phyloP scores from a whole-genome alignment of 2,797 vertebrate species.

The Phataginus tetradactyla region DNA sequence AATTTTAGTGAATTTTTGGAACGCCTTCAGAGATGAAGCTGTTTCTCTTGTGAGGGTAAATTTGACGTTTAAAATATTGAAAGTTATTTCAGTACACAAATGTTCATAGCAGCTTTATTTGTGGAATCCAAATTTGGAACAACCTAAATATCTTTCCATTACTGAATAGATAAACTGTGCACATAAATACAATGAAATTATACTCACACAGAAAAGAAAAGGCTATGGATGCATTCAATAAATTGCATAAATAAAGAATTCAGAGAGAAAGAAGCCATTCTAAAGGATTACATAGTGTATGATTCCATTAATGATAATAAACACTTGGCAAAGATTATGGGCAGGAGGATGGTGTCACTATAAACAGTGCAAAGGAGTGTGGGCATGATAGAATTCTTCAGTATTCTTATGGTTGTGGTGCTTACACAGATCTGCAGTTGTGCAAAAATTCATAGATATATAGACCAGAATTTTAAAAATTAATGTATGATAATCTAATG shows the following conservation, averaged over 20 bases:
- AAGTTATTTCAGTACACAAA: not conserved
- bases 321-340: not conserved
- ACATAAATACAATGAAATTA: not conserved
- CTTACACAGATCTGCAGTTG: too few species aligned
- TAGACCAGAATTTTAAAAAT: too few species aligned
- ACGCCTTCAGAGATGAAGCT: not conserved
- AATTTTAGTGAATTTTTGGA: not conserved
- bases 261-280: not conserved
- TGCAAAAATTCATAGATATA: too few species aligned
- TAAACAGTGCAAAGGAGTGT: not conserved
- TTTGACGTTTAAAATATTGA: not conserved
- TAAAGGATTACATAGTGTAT: not conserved
- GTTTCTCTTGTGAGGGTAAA: not conserved
- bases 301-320: not conserved
- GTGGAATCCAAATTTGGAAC: not conserved
- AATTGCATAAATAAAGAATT: not conserved
- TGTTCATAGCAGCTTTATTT: not conserved
- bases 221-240: not conserved
- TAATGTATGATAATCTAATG: too few species aligned
- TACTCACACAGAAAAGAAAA: not conserved
- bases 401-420: not conserved
- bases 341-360: not conserved
- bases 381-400: not conserved
- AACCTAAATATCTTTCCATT: not conserved
- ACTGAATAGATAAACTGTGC: not conserved